Percentiles rank a stretch among this genome's conserved stretches.
phyloP scores from a whole-genome alignment of 2,797 vertebrate species.

The Diplodus puntazzo region DNA sequence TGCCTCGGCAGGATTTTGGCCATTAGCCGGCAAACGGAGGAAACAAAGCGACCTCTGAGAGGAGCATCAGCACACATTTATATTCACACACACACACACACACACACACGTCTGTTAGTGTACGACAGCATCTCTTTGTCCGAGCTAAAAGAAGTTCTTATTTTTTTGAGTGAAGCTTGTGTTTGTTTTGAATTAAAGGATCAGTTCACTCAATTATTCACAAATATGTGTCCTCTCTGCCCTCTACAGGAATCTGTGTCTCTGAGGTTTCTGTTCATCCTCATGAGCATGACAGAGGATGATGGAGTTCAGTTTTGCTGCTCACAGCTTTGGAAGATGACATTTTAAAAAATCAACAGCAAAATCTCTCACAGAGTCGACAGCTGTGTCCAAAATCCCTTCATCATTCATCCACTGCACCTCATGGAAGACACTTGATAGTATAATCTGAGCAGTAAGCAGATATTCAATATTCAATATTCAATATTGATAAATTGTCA shows the following conservation, averaged over 20 bases:
- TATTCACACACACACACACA: slow-evolving; percentile 48
- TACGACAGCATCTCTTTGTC: not conserved
- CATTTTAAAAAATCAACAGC: not conserved
- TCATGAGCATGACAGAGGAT: too few relatives aligned
- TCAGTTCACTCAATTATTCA: not conserved
- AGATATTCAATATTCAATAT: too few relatives aligned
- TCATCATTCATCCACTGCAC: not conserved
- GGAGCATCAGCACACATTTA: slow-evolving; percentile 51
- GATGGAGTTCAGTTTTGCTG: not conserved
- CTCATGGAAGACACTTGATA: not conserved
- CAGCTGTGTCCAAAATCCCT: not conserved
- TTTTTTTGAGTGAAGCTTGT: not conserved
- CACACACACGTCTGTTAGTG: not conserved
- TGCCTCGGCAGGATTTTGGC: slow-evolving; percentile 76
- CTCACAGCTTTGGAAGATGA: not conserved
- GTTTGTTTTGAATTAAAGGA: not conserved
- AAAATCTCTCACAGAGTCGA: not conserved
- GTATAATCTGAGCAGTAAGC: too few relatives aligned
- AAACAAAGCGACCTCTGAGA: slow-evolving; percentile 72
- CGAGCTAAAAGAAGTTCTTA: not conserved
- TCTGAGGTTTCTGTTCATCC: not conserved
- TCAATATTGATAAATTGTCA: too few relatives aligned
- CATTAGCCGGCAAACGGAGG: slow-evolving; percentile 69
- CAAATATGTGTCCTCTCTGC: not conserved
- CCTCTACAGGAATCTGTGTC: not conserved